phyloP scores from a whole-genome alignment of 2,113 vertebrate genomes.

The Zapus hudsonius region DNA sequence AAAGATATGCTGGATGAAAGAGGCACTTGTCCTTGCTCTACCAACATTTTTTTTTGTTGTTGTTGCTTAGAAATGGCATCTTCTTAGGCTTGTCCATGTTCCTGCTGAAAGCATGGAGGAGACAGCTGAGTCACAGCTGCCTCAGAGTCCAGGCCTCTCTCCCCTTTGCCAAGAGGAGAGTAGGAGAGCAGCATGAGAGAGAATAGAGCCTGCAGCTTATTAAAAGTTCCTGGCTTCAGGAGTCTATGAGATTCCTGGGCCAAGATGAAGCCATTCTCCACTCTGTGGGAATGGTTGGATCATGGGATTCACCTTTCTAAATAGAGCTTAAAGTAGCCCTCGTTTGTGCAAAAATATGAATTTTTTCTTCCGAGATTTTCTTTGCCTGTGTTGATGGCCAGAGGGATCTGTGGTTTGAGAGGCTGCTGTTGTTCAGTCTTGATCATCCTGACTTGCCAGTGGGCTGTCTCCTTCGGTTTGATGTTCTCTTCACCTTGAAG shows the following conservation, averaged over 20 bases:
- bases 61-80: constrained; percentile 54
- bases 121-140: constrained; percentile 78
- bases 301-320: background rate
- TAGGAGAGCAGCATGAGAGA: background rate
- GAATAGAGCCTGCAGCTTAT: background rate
- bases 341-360: background rate
- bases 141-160: background rate
- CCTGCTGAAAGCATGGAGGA: background rate
- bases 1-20: constrained; percentile 26
- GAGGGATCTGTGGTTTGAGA: no score
- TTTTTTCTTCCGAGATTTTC: background rate
- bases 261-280: background rate
- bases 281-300: background rate
- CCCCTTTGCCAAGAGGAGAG: background rate
- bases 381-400: no score
- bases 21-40: background rate
- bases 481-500: background rate
- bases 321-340: background rate
- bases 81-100: constrained; percentile 54
- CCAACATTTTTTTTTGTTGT: constrained; percentile 51
- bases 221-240: constrained; percentile 32
- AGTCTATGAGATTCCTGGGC: background rate
- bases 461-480: background rate
- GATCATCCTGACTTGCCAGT: background rate
- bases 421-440: background rate